A percentile compares a stretch with the other conserved stretches of the same genome.
Evolutionary conservation across 30 jellyfish, hydroid and myxozoan species (phyloP).

Genomic region (Chrysaora quinquecirrha): DNA sequence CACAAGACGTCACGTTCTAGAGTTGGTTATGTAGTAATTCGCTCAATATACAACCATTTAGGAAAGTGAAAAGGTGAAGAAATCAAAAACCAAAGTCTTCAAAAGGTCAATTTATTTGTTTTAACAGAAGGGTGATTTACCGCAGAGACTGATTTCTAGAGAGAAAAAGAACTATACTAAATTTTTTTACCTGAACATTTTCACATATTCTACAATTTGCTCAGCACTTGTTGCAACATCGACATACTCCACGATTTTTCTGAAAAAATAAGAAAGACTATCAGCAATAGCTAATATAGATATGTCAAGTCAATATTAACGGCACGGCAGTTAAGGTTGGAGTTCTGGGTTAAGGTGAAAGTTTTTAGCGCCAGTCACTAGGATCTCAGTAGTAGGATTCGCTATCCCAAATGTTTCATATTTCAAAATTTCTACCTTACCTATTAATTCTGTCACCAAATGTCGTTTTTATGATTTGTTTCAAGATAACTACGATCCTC

Average conservation of each 20-base stretch:
- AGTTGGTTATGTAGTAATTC: too few species aligned
- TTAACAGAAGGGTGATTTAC: too few species aligned
- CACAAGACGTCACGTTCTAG: too few species aligned
- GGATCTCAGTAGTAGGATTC: too few species aligned
- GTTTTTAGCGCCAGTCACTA: too few species aligned
- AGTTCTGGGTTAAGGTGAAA: background rate
- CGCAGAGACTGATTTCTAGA: too few species aligned
- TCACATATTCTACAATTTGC: slow-evolving; percentile 89
- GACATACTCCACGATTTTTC: slow-evolving; percentile 91
- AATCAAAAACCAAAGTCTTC: too few species aligned
- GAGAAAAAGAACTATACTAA: too few species aligned
- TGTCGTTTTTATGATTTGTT: slow-evolving; percentile 88
- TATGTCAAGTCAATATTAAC: background rate
- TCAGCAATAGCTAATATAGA: background rate
- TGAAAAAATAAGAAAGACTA: background rate
- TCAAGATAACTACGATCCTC: slow-evolving; percentile 81
- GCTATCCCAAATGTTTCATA: too few species aligned
- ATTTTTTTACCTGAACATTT: slow-evolving; percentile 73
- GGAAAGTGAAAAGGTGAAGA: too few species aligned
- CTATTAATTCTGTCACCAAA: slow-evolving; percentile 94
- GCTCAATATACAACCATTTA: too few species aligned
- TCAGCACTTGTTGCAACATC: slow-evolving; percentile 85
- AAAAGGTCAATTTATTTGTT: too few species aligned
- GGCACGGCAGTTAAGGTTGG: background rate
- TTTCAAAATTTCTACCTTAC: slow-evolving; percentile 13